Evolutionary conservation across 2,113 vertebrate species (phyloP), one percentile per base, ranked within the genome.

Genomic region (Cygnus buccinator): DNA sequence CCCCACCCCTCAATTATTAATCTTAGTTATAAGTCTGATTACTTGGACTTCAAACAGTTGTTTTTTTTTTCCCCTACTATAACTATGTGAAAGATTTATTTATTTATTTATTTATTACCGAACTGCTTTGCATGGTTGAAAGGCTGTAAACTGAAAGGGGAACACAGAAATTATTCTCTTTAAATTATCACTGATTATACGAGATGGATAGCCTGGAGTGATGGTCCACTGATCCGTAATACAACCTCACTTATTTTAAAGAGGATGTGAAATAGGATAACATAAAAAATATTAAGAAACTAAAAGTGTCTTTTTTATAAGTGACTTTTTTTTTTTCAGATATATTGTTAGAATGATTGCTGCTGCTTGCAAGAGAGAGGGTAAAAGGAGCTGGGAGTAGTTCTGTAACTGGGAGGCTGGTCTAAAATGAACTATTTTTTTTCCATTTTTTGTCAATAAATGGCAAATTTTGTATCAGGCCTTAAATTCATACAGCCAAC

Each of bases 71-170:
- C 29, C 29, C 10, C 16, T 26, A 2, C 39, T 37, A 25, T 54
- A 76, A 76, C 75, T 15, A 29, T 35, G 28, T 59, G 81, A 48
- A 68, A 52, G n/a, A 11, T 17, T 19, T 21, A 11, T 87, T 92
- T 95, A 11, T 87, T 92, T 95, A 59, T 89, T 92, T 95, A 59
- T 46, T 95, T 93, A 96, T 90, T 48, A 22, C 33, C 19, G 57
- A 92, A 39, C 48, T 13, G 16, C 61, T 95, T 90, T 84, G 62
- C 48, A 4, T n/a, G 39, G 25, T 25, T 59, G 52, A 61, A 93
- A 90, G 70, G 63, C 54, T 81, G 54, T 58, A 39, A 92, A 73
- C 29, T 9, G 33, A 59, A 67, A 68, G 43, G 31, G 41, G 18
- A 37, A 17, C 5, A 12, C 10, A 65, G 43, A 86, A 74, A 54